Base-by-base conservation (phyloP, 2,888 invertebrate genomes). In the Acheta domesticus region DNA sequence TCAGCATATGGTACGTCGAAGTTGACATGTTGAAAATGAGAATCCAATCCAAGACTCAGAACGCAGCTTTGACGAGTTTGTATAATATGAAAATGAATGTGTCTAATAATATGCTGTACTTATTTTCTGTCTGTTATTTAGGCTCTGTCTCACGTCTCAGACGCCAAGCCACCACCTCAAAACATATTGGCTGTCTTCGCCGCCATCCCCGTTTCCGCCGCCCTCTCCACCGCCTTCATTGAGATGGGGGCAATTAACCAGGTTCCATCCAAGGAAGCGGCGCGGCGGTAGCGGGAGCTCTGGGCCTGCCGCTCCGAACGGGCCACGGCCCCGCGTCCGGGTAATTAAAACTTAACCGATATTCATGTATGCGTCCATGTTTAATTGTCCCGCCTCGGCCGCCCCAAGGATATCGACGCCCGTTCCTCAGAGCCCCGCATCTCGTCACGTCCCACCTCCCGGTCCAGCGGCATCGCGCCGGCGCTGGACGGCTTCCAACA, bases 271-370 rank as follows among this genome's bases (percentile, higher is more conserved):
- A 14, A 62, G 62, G 62, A 62, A 62, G 62, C 62, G 14, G 11
- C n/a, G 62, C 62, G 14, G 11, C n/a, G 62, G 62, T 11, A n/a
- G 5, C 62, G 62, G n/a, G n/a, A 62, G 1, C 3, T 1, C 14
- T 62, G 62, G 62, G 36, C 36, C 36, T 0, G 36, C 36, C 36
- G 8, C 16, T 19, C 62, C 62, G 5, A 62, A 62, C 62, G 2
- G 62, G 62, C n/a, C 62, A 19, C 62, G 16, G 14, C 16, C 62
- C 14, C 62, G 62, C 62, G 16, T 62, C 62, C n/a, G n/a, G 62
- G 62, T 62, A 62, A 62, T 62, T 62, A 62, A 62, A 62, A 62
- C 62, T 62, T 62, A 62, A 62, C 62, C 62, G 62, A 62, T 62
- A 62, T 62, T 62, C 62, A 62, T 62, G 14, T 62, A 62, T 62